Evolutionary conservation across 2,113 vertebrate species (phyloP).

Genomic region (Oryzias celebensis): DNA sequence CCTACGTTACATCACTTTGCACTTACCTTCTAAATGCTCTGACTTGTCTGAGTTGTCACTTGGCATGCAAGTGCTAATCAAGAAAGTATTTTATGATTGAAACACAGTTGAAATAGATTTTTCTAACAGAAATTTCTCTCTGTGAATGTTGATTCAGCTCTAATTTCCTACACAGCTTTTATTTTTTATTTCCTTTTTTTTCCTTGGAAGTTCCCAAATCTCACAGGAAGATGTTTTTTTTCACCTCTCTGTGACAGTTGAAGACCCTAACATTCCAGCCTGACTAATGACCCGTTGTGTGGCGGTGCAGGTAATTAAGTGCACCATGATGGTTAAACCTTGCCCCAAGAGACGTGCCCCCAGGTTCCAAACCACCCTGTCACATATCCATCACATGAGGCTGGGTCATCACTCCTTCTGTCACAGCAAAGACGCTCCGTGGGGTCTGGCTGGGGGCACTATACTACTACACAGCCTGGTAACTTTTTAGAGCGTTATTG

Average conservation of each 20-base stretch:
- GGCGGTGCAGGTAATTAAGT: constrained; percentile 80
- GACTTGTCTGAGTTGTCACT: constrained; percentile 38
- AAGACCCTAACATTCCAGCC: constrained; percentile 54
- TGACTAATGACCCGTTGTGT: constrained; percentile 77
- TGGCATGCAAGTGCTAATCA: constrained; percentile 43
- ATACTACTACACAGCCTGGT: constrained; percentile 34
- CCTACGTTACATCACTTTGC: constrained; percentile 38
- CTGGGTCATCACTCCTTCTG: constrained; percentile 69
- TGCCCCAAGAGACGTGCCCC: constrained; percentile 66
- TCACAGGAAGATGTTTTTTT: constrained; percentile 64
- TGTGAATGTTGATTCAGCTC: constrained; percentile 12
- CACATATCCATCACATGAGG: constrained; percentile 73
- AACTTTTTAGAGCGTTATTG: constrained; percentile 24
- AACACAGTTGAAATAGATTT: background rate
- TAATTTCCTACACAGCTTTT: background rate
- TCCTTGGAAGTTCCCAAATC: constrained; percentile 45
- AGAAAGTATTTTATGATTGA: constrained; percentile 18
- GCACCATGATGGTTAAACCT: constrained; percentile 75
- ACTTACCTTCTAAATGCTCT: constrained; percentile 27
- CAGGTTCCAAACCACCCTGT: constrained; percentile 60
- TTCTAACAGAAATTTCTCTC: background rate
- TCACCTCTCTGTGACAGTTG: constrained; percentile 68
- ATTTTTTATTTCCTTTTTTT: constrained; percentile 18
- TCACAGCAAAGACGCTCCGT: constrained; percentile 48
- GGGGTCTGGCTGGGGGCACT: constrained; percentile 52